A percentile compares a stretch with the other conserved stretches of the same genome.
Conservation (phyloP, 1,140 invertebrate genomes). For the Scaptomyza graminum region DNA sequence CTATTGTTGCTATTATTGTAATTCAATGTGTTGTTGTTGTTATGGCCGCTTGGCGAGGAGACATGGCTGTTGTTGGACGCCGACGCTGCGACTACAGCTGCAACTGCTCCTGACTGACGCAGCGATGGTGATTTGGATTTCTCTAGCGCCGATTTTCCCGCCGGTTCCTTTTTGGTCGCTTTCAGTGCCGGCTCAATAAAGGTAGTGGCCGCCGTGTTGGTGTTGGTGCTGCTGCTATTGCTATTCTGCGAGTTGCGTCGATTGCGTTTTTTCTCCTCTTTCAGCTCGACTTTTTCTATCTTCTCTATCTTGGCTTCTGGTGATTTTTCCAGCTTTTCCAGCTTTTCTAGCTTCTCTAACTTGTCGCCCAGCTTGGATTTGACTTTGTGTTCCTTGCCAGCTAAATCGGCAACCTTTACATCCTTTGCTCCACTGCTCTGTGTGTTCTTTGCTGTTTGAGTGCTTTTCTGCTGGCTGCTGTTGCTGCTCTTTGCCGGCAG, state of each 20-base stretch:
- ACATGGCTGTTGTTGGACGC: slow-evolving; percentile 13
- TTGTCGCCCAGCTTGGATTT: slow-evolving; percentile 60
- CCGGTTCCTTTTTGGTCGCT: slow-evolving; percentile 70
- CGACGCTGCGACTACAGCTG: background rate
- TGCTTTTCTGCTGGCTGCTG: slow-evolving; percentile 40
- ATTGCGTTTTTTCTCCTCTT: slow-evolving; percentile 85
- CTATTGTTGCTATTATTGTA: slow-evolving; percentile 46
- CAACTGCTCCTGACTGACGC: slow-evolving; percentile 30
- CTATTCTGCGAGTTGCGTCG: slow-evolving; percentile 84
- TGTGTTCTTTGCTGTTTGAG: slow-evolving; percentile 25
- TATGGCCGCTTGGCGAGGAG: slow-evolving; percentile 58
- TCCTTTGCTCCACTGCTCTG: slow-evolving; percentile 41
- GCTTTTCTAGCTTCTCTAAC: slow-evolving; percentile 46
- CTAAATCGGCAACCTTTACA: slow-evolving; percentile 19
- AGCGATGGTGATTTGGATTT: slow-evolving; percentile 78
- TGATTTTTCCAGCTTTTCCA: slow-evolving; percentile 58
- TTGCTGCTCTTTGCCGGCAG: slow-evolving; percentile 58
- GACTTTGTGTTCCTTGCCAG: slow-evolving; percentile 58
- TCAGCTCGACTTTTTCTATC: slow-evolving; percentile 69
- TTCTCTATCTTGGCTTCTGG: slow-evolving; percentile 64
- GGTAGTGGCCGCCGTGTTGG: slow-evolving; percentile 27
- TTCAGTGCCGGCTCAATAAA: slow-evolving; percentile 77
- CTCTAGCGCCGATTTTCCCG: slow-evolving; percentile 57
- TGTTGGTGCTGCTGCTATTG: slow-evolving; percentile 47
- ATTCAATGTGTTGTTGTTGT: slow-evolving; percentile 49